Conservation (phyloP, 53 echinoderm and acorn worm genomes). For the Holothuria leucospilota region DNA sequence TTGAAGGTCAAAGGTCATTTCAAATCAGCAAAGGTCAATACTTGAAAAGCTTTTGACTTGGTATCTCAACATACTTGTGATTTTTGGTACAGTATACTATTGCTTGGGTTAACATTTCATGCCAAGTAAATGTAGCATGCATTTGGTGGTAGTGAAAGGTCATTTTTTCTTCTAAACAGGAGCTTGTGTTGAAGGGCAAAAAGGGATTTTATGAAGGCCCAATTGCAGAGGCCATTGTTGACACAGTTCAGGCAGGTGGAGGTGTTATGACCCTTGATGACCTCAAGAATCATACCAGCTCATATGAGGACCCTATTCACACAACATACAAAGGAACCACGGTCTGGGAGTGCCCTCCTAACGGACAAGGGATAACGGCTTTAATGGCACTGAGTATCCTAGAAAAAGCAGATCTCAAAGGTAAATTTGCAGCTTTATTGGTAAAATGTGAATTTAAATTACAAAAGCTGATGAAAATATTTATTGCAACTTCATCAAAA, state of each 20-base stretch:
- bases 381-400: slow-evolving; percentile 84
- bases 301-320: slow-evolving; percentile 76
- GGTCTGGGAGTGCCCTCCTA: slow-evolving; percentile 91
- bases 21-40: too few relatives aligned
- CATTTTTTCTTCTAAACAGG: slow-evolving; percentile 30
- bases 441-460: not conserved
- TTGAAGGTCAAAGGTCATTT: too few relatives aligned
- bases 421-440: slow-evolving; percentile 1
- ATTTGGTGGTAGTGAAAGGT: too few relatives aligned
- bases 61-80: too few relatives aligned
- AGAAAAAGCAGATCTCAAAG: slow-evolving; percentile 72
- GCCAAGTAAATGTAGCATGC: too few relatives aligned
- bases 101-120: too few relatives aligned
- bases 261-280: slow-evolving; percentile 74
- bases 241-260: slow-evolving; percentile 71
- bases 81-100: too few relatives aligned
- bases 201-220: slow-evolving; percentile 85
- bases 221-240: slow-evolving; percentile 81
- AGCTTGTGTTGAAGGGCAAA: slow-evolving; percentile 74
- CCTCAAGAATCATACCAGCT: slow-evolving; percentile 68
- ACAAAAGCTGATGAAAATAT: not conserved
- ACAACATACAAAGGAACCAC: slow-evolving; percentile 66
- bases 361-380: slow-evolving; percentile 85
- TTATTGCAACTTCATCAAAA: not conserved
- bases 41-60: too few relatives aligned